Conservation (phyloP, 2,888 invertebrate genomes). For the Meteorus cinctellus region DNA sequence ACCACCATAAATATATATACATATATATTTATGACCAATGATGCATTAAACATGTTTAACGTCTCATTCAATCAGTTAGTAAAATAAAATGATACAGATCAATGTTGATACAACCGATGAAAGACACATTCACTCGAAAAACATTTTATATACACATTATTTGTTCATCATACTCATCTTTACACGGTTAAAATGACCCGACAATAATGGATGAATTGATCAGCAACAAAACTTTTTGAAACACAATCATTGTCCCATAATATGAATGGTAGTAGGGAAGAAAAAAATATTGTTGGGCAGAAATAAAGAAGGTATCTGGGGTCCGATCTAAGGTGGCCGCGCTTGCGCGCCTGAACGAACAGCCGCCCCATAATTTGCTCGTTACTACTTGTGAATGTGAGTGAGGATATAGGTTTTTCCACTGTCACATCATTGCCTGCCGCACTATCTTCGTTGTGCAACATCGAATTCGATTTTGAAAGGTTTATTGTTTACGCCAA, state of each 20-base stretch:
- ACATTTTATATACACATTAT: conserved; percentile 14
- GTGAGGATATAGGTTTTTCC: background rate
- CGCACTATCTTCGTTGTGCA: conserved; percentile 14
- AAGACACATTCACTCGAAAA: background rate
- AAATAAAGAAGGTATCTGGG: conserved; percentile 31
- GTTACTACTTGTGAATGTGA: conserved; percentile 60
- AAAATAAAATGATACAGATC: conserved; percentile 18
- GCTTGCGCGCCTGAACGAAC: conserved; percentile 58
- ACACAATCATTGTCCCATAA: conserved; percentile 21
- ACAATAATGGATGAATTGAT: conserved; percentile 35
- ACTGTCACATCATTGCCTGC: background rate
- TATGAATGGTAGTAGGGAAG: conserved; percentile 33
- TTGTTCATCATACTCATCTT: conserved; percentile 2
- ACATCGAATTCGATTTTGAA: conserved; percentile 56
- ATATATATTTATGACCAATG: conserved; percentile 1
- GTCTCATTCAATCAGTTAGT: conserved; percentile 21
- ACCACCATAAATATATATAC: background rate
- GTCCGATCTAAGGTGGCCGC: conserved; percentile 38
- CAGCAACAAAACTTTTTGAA: conserved; percentile 23
- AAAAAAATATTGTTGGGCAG: background rate
- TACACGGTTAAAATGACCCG: conserved; percentile 12
- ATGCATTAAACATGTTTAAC: background rate
- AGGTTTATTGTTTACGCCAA: conserved; percentile 59
- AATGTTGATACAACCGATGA: conserved; percentile 3
- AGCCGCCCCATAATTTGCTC: conserved; percentile 71